Evolutionary conservation across 2,113 vertebrate genomes (phyloP).

Genomic region (Aegithalos caudatus): DNA sequence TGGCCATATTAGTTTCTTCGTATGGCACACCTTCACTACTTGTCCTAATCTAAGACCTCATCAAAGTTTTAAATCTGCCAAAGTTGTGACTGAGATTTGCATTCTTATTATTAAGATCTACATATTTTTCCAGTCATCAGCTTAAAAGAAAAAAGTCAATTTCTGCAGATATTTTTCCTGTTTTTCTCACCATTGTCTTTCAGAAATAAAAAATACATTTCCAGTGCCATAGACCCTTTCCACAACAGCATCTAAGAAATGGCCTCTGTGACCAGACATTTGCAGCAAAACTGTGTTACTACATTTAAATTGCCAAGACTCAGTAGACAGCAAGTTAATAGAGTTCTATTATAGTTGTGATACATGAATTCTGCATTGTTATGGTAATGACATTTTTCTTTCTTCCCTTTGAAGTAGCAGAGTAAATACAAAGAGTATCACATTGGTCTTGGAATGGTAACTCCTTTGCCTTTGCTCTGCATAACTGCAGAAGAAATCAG

Average conservation of each 20-base stretch:
- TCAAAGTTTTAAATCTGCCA: not conserved
- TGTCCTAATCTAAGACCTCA: not conserved
- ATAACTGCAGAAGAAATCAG: not conserved
- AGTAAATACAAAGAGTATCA: slow-evolving; percentile 48
- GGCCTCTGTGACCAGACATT: slow-evolving; percentile 28
- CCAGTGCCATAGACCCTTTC: not conserved
- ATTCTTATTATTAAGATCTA: not conserved
- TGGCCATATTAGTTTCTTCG: not conserved
- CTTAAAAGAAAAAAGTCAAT: not conserved
- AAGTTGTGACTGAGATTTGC: not conserved
- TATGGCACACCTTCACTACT: not conserved
- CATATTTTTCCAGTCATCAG: not conserved
- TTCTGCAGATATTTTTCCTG: not conserved
- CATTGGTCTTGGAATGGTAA: not conserved
- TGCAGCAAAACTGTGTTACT: slow-evolving; percentile 35
- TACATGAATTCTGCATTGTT: slow-evolving; percentile 58
- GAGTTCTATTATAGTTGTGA: slow-evolving; percentile 54
- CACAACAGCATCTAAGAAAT: not conserved
- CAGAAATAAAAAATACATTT: slow-evolving; percentile 35
- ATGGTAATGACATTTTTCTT: slow-evolving; percentile 43
- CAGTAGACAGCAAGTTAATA: slow-evolving; percentile 34
- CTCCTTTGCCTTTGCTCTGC: not conserved
- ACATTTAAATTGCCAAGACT: slow-evolving; percentile 49
- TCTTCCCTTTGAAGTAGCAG: slow-evolving; percentile 26
- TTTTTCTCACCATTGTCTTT: not conserved